Evolutionary conservation across 2,888 invertebrate species (phyloP).

Genomic region (Leptinotarsa haldemani): DNA sequence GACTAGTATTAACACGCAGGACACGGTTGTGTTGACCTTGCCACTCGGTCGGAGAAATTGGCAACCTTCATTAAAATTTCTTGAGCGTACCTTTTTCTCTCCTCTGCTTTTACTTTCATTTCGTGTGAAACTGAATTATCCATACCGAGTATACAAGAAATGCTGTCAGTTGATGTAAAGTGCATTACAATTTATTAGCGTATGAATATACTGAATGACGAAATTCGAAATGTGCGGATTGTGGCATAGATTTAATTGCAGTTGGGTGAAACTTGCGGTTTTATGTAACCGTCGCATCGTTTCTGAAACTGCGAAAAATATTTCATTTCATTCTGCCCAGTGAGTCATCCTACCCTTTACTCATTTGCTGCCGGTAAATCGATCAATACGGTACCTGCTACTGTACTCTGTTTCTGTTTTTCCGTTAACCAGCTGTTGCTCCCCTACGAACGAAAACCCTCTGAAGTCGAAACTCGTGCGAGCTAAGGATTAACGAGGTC

Average conservation of each 20-base stretch:
- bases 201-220: neutral
- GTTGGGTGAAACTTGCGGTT: no score
- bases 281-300: no score
- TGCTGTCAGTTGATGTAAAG: neutral
- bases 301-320: no score
- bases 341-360: no score
- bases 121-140: neutral
- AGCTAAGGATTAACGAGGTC: no score
- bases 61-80: slow-evolving; percentile 14
- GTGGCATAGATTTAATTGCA: neutral
- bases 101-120: slow-evolving; percentile 17
- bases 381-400: no score
- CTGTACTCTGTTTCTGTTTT: no score
- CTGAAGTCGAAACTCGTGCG: no score
- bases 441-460: no score
- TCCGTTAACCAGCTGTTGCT: no score
- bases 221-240: neutral
- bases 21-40: slow-evolving; percentile 11
- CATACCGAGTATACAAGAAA: slow-evolving; percentile 3
- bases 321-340: no score
- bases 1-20: neutral
- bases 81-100: slow-evolving; percentile 19
- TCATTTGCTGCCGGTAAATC: no score
- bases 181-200: neutral
- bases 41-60: slow-evolving; percentile 11